A percentile compares a stretch with the other conserved stretches of the same genome.
Evolutionary conservation across 2,113 vertebrate genomes (phyloP).

Genomic region (Plestiodon gilberti): DNA sequence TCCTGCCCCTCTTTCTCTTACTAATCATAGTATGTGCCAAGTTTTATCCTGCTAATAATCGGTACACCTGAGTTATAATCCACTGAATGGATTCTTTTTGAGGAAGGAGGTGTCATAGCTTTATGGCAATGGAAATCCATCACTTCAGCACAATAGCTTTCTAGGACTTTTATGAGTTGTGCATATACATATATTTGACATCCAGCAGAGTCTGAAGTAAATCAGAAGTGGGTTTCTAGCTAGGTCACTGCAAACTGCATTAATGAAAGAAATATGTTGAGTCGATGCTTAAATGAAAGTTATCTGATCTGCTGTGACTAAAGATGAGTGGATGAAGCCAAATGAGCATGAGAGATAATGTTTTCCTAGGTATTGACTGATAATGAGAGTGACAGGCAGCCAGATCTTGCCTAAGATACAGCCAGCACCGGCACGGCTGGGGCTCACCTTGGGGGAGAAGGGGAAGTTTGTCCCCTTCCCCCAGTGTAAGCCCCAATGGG

Average conservation of each 20-base stretch:
- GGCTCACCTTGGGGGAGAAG: too few species aligned
- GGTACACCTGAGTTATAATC: constrained; percentile 46
- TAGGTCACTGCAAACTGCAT: not conserved
- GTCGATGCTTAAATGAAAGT: not conserved
- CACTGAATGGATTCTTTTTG: not conserved
- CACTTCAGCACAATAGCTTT: rapidly evolving
- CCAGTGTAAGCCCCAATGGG: too few species aligned
- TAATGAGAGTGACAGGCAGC: too few species aligned
- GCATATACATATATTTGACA: not conserved
- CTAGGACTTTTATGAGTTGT: constrained; percentile 30
- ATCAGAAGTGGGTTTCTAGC: not conserved
- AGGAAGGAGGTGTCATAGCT: constrained; percentile 52
- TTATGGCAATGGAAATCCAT: not conserved
- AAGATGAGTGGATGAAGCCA: rapidly evolving
- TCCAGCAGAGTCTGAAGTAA: not conserved
- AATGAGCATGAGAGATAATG: not conserved
- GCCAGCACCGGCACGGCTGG: too few species aligned
- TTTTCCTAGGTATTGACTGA: not conserved
- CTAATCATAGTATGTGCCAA: not conserved
- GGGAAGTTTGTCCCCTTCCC: too few species aligned
- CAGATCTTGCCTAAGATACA: too few species aligned
- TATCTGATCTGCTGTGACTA: not conserved
- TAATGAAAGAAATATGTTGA: not conserved
- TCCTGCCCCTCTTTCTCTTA: constrained; percentile 2
- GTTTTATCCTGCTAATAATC: constrained; percentile 34